These are phyloP conservation scores for Apogon hyalosoma DNA, from an alignment of 2,797 vertebrate genomes.

Conservation along the genomic window DNA sequence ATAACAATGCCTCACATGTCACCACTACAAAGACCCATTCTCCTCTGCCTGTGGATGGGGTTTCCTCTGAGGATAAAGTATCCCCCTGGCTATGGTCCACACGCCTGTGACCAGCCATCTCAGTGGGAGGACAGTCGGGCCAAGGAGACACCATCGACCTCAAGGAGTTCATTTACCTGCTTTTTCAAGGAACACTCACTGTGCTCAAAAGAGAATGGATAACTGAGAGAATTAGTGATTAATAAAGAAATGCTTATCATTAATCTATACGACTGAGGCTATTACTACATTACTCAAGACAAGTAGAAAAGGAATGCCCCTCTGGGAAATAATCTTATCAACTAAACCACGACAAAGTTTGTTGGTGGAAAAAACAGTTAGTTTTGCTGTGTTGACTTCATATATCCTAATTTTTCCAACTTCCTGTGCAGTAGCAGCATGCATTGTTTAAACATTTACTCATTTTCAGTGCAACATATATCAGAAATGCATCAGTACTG, in stretches of 20 bases:
- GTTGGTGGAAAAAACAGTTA: no score
- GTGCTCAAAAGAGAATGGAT: constrained; percentile 5
- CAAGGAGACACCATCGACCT: constrained; percentile 22
- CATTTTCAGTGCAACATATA: no score
- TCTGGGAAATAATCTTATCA: no score
- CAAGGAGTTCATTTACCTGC: constrained; percentile 27
- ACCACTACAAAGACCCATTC: constrained; percentile 73
- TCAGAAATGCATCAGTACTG: no score
- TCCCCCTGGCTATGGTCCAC: constrained; percentile 63
- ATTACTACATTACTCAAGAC: neutral
- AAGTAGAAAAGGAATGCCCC: no score
- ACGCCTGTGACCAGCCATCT: constrained; percentile 34
- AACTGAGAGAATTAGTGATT: neutral
- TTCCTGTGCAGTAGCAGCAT: no score
- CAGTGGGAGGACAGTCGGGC: constrained; percentile 15
- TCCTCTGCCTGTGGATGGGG: constrained; percentile 68
- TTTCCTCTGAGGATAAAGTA: constrained; percentile 77
- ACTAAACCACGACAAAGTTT: no score
- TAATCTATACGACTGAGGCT: neutral
- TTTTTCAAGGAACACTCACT: neutral
- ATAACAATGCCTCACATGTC: constrained; percentile 66
- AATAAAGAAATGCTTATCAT: neutral
- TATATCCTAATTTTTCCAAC: no score
- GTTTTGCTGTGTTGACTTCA: no score
- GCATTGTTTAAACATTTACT: no score